Base-by-base conservation (phyloP, 2,113 vertebrate genomes). In the Pachyramphus minor region DNA sequence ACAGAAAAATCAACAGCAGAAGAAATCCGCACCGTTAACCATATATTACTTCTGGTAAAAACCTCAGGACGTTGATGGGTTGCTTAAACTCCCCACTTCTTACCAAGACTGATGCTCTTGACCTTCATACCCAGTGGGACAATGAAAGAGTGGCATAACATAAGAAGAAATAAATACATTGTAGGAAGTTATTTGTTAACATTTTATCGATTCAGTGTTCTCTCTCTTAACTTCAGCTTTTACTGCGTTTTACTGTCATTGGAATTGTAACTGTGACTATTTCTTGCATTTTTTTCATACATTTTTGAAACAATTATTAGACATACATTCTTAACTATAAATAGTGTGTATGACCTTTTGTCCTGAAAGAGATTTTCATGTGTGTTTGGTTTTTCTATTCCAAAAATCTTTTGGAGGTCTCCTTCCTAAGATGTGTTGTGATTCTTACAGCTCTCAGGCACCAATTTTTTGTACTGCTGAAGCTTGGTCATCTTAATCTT, bases 331-430 rank as follows among this genome's bases (percentile, higher is more conserved):
- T 59, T 68, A 53, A 59, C 5, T 6, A 6, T 30, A 13, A 12
- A 9, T 24, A 64, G 12, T 2, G 2, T 30, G 4, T 21, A 62
- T 59, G 50, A 59, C 4, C 6, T 79, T 85, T 59, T 44, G 11
- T 31, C 21, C 19, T 60, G 27, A 76, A 60, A 22, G 67, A 73
- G 33, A 12, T 24, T 69, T 85, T 41, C 4, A n/a, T 31, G 5
- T 23, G 5, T 14, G 1, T 60, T 90, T 80, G 33, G 83, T 13
- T 47, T 31, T 11, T 56, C 13, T 81, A 9, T 28, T 25, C 6
- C 37, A 2, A 27, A 52, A 21, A 3, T 22, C 25, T 68, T 90
- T 83, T 3, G 0, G 19, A 35, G 0, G 0, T 42, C 8, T 67
- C 33, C 44, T 60, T 85, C 31, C 27, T 62, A 66, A 27, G 24